Conservation (phyloP, 2,888 invertebrate species). For the Electrophaes corylata region DNA sequence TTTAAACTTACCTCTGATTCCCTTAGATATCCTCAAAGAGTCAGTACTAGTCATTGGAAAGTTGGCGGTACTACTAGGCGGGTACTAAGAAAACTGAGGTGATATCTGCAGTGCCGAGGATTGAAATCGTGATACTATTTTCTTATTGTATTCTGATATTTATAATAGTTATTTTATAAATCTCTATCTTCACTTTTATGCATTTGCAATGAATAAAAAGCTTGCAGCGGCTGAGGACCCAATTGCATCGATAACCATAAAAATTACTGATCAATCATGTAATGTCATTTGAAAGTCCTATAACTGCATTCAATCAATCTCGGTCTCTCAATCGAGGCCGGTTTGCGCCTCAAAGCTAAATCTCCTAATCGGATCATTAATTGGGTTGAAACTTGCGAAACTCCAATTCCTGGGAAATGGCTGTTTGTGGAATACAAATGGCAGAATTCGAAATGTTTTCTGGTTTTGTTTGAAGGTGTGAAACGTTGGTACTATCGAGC, state of each 20-base stretch:
- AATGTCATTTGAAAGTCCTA: not conserved
- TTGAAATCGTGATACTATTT: no score
- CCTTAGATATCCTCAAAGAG: no score
- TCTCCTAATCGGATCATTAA: conserved; percentile 79
- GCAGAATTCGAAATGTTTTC: conserved; percentile 11
- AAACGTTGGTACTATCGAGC: not conserved
- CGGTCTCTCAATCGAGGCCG: conserved; percentile 34
- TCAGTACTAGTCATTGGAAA: no score
- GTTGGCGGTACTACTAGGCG: no score
- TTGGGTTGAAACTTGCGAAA: conserved; percentile 73
- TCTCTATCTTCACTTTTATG: not conserved
- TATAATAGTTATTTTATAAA: not conserved
- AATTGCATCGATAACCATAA: not conserved
- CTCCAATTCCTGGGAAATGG: conserved; percentile 60
- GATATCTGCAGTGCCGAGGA: no score
- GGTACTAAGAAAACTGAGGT: no score
- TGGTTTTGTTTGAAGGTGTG: conserved; percentile 15
- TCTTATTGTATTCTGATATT: no score
- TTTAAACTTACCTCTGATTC: no score
- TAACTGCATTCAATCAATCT: conserved; percentile 20
- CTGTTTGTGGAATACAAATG: conserved; percentile 29
- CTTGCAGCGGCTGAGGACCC: no score
- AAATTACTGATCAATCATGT: not conserved
- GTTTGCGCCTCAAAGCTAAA: conserved; percentile 74
- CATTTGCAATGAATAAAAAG: no score